A percentile compares a stretch with the other conserved stretches of the same genome.
phyloP scores from a whole-genome alignment of 2,113 vertebrate genomes.

The Tetrax tetrax region DNA sequence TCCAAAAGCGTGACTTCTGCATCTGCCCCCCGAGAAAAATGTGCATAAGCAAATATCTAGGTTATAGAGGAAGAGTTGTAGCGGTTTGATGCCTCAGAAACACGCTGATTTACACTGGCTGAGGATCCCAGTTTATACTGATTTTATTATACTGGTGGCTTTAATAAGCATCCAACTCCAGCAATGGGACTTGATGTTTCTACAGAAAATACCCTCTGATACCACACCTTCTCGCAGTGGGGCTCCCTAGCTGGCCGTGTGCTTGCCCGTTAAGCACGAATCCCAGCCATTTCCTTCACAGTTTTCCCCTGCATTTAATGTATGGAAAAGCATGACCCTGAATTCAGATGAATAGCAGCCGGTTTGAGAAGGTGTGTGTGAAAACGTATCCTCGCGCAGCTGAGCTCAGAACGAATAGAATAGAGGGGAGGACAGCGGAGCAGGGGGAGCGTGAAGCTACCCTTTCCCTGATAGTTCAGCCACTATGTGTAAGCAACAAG shows the following conservation, averaged over 20 bases:
- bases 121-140: not conserved
- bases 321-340: conserved; percentile 58
- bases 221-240: conserved; percentile 7
- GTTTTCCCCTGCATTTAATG: conserved; percentile 41
- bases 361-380: conserved; percentile 62
- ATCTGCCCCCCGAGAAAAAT: not conserved
- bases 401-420: conserved; percentile 66
- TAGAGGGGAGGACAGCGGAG: not conserved
- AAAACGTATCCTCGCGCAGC: conserved; percentile 57
- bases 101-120: not conserved
- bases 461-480: conserved; percentile 4
- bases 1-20: not conserved
- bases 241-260: conserved; percentile 42
- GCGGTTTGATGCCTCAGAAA: not conserved
- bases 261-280: conserved; percentile 60
- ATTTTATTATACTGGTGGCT: not conserved
- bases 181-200: conserved; percentile 27
- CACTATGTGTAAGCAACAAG: conserved; percentile 35
- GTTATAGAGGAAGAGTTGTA: not conserved
- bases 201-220: conserved; percentile 7
- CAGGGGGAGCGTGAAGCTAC: not conserved
- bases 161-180: conserved; percentile 11
- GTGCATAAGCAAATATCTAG: not conserved
- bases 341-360: conserved; percentile 46
- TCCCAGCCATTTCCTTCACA: conserved; percentile 24